These are phyloP conservation scores for Dysdera silvatica DNA, from an alignment of 1,140 invertebrate species.

Conservation along the genomic window DNA sequence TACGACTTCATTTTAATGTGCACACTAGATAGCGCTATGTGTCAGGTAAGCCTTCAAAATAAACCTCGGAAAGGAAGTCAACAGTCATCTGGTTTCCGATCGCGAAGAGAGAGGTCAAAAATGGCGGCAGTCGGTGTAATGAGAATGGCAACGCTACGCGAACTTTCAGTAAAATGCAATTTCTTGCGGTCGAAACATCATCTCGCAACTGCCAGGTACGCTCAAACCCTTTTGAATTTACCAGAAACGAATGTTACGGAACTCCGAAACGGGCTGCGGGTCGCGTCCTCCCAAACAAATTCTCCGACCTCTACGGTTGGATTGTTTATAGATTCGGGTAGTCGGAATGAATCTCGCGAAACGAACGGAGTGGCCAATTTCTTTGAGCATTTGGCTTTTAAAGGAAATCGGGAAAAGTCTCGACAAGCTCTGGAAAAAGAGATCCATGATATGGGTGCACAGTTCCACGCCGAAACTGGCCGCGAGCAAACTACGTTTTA, in stretches of 20 bases:
- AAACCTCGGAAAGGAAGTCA: no score
- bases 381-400: conserved; percentile 99
- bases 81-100: no score
- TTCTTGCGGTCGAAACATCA: no score
- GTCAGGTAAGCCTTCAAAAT: no score
- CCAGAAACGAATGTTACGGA: conserved; percentile 83
- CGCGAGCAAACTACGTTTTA: conserved; percentile 99
- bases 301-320: conserved; percentile 93
- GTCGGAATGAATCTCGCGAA: conserved; percentile 82
- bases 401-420: conserved; percentile 84
- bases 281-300: conserved; percentile 92
- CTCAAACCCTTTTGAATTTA: conserved; percentile 58
- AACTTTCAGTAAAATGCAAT: no score
- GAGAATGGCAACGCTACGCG: no score
- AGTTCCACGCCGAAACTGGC: conserved; percentile 98
- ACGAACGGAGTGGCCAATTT: conserved; percentile 99
- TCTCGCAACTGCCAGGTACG: conserved; percentile 7
- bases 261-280: conserved; percentile 79
- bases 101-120: no score
- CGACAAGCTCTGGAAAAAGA: conserved; percentile 93
- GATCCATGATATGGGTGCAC: conserved; percentile 98
- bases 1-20: no score
- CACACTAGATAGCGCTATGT: no score
- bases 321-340: conserved; percentile 98
- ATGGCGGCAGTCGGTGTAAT: no score